These are phyloP conservation scores for Drosophila crucigera DNA, from an alignment of 2,888 invertebrate genomes.

Conservation along the genomic window DNA sequence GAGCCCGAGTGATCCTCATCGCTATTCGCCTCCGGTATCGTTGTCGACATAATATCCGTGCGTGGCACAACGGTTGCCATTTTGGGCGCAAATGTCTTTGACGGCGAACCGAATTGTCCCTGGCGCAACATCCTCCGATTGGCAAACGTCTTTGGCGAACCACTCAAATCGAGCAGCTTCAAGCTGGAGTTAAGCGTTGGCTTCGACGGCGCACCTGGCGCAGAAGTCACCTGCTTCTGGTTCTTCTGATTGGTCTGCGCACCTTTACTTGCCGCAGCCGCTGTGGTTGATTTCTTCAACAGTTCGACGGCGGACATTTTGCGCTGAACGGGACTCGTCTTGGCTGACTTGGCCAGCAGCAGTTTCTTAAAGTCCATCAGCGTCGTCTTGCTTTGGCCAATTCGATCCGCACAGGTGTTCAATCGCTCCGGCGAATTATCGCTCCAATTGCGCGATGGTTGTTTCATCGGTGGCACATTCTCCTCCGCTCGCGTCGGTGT, in stretches of 20 bases:
- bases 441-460: conserved; percentile 79
- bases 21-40: conserved; percentile 92
- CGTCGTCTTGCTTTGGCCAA: conserved; percentile 90
- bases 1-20: conserved; percentile 89
- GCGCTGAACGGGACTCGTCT: conserved; percentile 87
- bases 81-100: conserved; percentile 87
- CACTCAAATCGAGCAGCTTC: conserved; percentile 89
- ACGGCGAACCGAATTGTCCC: conserved; percentile 87
- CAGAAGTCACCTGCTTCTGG: conserved; percentile 20
- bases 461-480: conserved; percentile 80
- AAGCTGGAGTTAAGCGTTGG: conserved; percentile 85
- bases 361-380: conserved; percentile 94
- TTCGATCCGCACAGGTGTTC: conserved; percentile 88
- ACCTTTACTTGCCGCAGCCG: conserved; percentile 17
- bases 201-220: conserved; percentile 52
- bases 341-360: conserved; percentile 91
- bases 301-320: conserved; percentile 92
- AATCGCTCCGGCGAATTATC: conserved; percentile 82
- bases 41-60: conserved; percentile 93
- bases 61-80: conserved; percentile 85
- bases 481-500: conserved; percentile 87
- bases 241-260: conserved; percentile 26
- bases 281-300: conserved; percentile 87
- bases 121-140: conserved; percentile 87
- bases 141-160: conserved; percentile 90